Conservation (phyloP, 2,113 vertebrate species). For the Porphyrio hochstetteri region DNA sequence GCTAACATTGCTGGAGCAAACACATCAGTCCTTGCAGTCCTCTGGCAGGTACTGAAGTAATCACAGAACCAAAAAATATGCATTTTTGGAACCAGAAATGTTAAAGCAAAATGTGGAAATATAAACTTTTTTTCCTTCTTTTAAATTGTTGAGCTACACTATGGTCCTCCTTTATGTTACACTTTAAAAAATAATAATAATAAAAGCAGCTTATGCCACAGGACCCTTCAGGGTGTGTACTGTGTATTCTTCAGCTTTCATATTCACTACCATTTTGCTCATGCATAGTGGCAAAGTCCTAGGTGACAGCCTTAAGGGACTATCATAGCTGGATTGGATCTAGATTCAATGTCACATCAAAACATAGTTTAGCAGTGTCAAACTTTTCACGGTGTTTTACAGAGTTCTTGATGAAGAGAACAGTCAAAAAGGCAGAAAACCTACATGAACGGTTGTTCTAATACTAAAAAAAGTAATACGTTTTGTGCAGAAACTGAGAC, state of each 20-base stretch:
- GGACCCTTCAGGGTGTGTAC: neutral
- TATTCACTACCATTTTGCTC: neutral
- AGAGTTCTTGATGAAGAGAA: neutral
- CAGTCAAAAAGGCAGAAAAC: neutral
- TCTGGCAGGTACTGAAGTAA: neutral
- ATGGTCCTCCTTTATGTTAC: neutral
- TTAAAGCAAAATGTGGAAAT: neutral
- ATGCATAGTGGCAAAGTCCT: neutral
- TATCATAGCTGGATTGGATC: neutral
- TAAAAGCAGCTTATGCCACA: neutral
- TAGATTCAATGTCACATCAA: neutral
- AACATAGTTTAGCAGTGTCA: neutral
- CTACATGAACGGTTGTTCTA: neutral
- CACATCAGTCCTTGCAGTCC: neutral
- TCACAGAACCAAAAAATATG: neutral
- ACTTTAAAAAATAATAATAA: neutral
- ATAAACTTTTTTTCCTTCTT: neutral
- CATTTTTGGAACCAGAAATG: neutral
- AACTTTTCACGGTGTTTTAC: neutral
- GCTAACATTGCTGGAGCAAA: neutral
- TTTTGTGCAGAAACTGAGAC: neutral
- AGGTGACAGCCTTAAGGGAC: neutral
- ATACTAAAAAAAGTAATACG: neutral
- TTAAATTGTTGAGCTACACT: neutral
- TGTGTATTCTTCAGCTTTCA: neutral